Evolutionary conservation across 1,140 invertebrate genomes (phyloP).

Genomic region (Pseudomyrmex pallidus): DNA sequence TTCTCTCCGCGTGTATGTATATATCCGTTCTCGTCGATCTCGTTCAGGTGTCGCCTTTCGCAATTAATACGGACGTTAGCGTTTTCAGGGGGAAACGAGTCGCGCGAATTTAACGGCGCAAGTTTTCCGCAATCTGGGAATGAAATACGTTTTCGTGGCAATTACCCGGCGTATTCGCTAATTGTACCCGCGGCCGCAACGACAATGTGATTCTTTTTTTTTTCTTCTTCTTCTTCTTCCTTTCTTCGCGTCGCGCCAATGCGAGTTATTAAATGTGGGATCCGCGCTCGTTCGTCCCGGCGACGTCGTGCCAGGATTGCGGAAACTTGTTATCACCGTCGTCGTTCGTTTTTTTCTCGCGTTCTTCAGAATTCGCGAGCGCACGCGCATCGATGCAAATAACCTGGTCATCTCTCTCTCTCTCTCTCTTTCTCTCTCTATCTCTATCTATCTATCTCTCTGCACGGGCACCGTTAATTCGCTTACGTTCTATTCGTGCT

Average conservation of each 20-base stretch:
- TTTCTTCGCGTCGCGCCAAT: constrained; percentile 10
- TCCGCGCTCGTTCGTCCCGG: neutral
- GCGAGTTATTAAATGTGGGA: constrained; percentile 52
- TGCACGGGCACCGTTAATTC: constrained; percentile 64
- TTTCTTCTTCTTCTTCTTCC: neutral
- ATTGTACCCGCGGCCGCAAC: constrained; percentile 33
- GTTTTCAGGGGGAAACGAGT: constrained; percentile 42
- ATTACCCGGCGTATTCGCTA: constrained; percentile 42
- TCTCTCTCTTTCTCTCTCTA: no score
- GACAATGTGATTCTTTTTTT: neutral
- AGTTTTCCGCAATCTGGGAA: constrained; percentile 19
- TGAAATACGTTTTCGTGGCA: constrained; percentile 43
- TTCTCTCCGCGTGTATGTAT: neutral
- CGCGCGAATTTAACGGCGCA: constrained; percentile 39
- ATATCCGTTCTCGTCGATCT: neutral
- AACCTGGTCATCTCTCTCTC: neutral
- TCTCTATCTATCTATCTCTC: neutral
- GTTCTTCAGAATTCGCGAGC: neutral
- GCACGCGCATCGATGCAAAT: constrained; percentile 56
- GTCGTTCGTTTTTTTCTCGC: constrained; percentile 11
- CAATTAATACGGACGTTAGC: constrained; percentile 45
- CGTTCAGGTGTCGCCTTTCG: constrained; percentile 41
- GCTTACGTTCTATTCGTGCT: constrained; percentile 60
- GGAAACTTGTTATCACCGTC: constrained; percentile 48
- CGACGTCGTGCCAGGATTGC: neutral